Evolutionary conservation across 2,888 invertebrate species (phyloP).

Genomic region (Drosophila parthenogenetica): DNA sequence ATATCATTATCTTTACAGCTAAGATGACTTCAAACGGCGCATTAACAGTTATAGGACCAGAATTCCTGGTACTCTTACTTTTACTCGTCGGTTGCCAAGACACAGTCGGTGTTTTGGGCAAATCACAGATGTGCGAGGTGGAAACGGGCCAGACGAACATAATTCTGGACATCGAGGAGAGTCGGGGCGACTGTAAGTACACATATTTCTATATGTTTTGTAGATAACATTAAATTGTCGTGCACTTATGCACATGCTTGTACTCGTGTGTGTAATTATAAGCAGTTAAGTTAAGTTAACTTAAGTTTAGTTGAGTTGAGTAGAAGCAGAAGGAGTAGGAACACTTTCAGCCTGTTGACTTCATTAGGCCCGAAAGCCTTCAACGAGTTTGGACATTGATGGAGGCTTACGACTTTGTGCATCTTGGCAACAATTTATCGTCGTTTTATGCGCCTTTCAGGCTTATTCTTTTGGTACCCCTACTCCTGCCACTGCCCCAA

Average conservation of each 20-base stretch:
- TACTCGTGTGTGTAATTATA: conserved; percentile 17
- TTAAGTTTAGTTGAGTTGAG: neutral
- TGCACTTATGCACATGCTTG: neutral
- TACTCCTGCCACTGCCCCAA: neutral
- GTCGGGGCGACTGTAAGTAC: conserved; percentile 93
- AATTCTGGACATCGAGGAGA: conserved; percentile 95
- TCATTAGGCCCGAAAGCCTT: conserved; percentile 48
- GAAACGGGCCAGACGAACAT: conserved; percentile 95
- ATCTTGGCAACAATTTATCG: conserved; percentile 40
- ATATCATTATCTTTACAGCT: conserved; percentile 8
- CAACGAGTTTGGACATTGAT: conserved; percentile 47
- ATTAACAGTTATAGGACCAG: conserved; percentile 40
- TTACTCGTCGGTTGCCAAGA: conserved; percentile 66
- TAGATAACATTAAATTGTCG: neutral
- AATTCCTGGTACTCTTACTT: conserved; percentile 60
- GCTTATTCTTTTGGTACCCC: conserved; percentile 23
- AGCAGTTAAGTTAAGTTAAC: conserved; percentile 14
- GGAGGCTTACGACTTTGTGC: conserved; percentile 28
- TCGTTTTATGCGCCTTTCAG: conserved; percentile 46
- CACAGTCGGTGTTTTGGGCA: conserved; percentile 81
- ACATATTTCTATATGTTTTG: neutral
- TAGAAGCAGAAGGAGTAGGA: neutral
- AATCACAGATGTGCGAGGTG: conserved; percentile 89
- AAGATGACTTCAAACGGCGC: conserved; percentile 51
- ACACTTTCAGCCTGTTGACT: conserved; percentile 32